Base-by-base conservation (phyloP, 2,797 vertebrate species). In the Phyllotis vaccarum region DNA sequence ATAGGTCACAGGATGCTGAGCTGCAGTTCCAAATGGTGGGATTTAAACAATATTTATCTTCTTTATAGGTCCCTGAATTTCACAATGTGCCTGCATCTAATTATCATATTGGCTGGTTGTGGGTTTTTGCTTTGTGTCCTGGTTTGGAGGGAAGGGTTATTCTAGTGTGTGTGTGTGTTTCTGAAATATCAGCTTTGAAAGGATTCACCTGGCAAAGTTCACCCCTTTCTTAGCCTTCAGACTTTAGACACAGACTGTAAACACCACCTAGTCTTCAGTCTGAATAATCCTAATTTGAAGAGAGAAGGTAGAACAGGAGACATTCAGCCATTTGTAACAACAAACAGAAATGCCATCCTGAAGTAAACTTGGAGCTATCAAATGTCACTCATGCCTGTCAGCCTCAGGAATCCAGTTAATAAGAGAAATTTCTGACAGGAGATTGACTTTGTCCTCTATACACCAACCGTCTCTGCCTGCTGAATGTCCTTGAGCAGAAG, bases 291-390 rank as follows among this genome's bases (percentile, higher is more conserved):
- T 76, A 40, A 95, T 40, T 14, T 95, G 62, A 95, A 95, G 79
- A 97, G 91, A 95, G 49, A 85, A 78, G 80, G 70, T 4, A 74
- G 56, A 95, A 58, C 54, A 54, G 40, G 78, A 96, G 60, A 81
- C 54, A 70, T 80, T 80, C 24, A 40, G n/a, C 83, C 54, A 79
- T 80, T 88, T 90, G 86, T 86, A 93, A 94, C 83, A 93, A 85
- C 54, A 74, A 92, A 92, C n/a, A 78, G 40, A 80, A 79, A 75
- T 37, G 62, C 40, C 19, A 31, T 90, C 91, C 93, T 60, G 76
- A 91, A 86, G 82, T 78, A 92, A 91, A 87, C 43, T 52, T 58
- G 27, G 80, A 79, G 89, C 78, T 75, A 31, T 76, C 87, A 81
- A 91, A 90, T 68, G 56, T 89, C 93, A 34, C 22, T 86, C 56